Conservation (phyloP, 2,797 vertebrate species). For the Molossus alvarezi region DNA sequence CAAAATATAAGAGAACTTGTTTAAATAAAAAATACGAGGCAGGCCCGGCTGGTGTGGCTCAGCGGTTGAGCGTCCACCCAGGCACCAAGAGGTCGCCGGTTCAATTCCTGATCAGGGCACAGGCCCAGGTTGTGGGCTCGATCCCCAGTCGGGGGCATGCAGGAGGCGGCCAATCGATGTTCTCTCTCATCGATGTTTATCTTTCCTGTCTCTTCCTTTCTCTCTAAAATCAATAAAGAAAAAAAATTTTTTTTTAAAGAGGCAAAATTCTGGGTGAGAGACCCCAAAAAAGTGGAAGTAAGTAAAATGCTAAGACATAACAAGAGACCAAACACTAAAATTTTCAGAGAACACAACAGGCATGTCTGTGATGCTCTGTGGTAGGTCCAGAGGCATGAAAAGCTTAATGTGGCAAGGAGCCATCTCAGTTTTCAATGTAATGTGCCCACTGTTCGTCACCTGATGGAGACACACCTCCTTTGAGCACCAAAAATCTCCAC, state of each 20-base stretch:
- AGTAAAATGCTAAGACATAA: not conserved
- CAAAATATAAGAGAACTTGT: not conserved
- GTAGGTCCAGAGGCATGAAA: not conserved
- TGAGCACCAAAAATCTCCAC: not conserved
- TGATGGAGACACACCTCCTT: not conserved
- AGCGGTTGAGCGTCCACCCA: too few species aligned
- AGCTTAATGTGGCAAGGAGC: fast-evolving
- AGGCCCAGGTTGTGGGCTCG: too few species aligned
- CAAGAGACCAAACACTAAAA: not conserved
- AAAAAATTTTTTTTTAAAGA: too few species aligned
- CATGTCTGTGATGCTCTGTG: not conserved
- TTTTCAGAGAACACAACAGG: not conserved
- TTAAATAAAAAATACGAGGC: conserved; percentile 2
- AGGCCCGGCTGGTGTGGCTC: too few species aligned
- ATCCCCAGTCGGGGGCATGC: too few species aligned
- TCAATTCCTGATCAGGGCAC: too few species aligned
- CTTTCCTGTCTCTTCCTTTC: too few species aligned
- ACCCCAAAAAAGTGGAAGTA: not conserved
- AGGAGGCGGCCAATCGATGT: too few species aligned
- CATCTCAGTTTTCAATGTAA: not conserved
- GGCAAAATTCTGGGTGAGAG: not conserved
- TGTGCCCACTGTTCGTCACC: not conserved
- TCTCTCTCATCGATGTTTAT: too few species aligned
- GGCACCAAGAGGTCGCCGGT: too few species aligned
- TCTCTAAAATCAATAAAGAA: too few species aligned